Base-by-base conservation (phyloP, 2,797 vertebrate genomes). In the Cuculus canorus region DNA sequence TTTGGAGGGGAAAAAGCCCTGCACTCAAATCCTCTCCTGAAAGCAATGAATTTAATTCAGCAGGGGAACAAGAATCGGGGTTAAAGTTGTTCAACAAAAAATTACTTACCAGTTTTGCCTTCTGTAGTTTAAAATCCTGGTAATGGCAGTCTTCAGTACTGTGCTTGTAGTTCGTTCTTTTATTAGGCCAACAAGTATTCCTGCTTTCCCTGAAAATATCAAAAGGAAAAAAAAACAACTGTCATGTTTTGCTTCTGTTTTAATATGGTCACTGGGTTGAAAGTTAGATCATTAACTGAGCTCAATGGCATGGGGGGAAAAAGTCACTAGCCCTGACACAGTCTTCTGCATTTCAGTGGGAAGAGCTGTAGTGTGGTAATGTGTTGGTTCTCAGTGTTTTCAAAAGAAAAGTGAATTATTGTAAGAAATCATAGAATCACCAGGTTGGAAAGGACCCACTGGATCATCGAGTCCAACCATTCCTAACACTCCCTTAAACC, bases 101-200 rank as follows among this genome's bases (percentile, higher is more conserved):
- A 50, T 79, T 48, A 28, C 86, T 83, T 81, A 28, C 15, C 23
- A 66, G 17, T 37, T 77, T 87, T 41, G 9, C 41, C 25, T 85
- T 94, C 92, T 95, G 2, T 56, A 80, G 53, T 61, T 69, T 48
- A 64, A 81, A 87, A 90, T 85, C 45, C 64, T 37, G 25, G 50
- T 76, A 64, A 41, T 22, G 18, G 24, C 71, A 68, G 6, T 41
- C 3, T 16, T 94, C 76, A 89, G 71, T 28, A 18, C 25, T 87
- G 27, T 35, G 39, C 82, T 82, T 78, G 52, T 78, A 60, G 72
- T 53, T 35, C 33, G 61, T 79, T 73, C 60, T 47, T 78, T 95
- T 92, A 39, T 52, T 50, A 83, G 89, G 64, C 10, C 19, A 50
- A 30, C 32, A 94, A 75, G 32, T 25, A 60, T 77, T 59, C 82